These are phyloP conservation scores for Nannoperca australis DNA, from an alignment of 2,797 vertebrate species.

Conservation along the genomic window DNA sequence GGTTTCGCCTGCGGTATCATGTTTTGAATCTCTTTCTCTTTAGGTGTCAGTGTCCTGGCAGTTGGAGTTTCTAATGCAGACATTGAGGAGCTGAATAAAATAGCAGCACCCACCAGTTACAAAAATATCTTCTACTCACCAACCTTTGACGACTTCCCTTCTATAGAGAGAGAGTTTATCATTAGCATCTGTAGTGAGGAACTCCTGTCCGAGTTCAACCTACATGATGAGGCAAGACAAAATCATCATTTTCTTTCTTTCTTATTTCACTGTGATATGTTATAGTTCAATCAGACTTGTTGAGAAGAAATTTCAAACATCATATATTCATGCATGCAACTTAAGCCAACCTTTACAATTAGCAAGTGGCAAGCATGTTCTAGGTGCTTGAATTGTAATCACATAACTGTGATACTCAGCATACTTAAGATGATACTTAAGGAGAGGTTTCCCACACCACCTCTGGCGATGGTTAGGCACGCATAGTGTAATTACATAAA, in stretches of 20 bases:
- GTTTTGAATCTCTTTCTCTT: slow-evolving; percentile 3
- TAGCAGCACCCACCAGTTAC: slow-evolving; percentile 85
- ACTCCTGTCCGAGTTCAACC: slow-evolving; percentile 74
- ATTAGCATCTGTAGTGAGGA: slow-evolving; percentile 85
- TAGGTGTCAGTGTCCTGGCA: slow-evolving; percentile 89
- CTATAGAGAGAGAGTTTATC: slow-evolving; percentile 89
- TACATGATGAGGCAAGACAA: slow-evolving; percentile 76
- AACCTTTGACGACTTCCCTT: slow-evolving; percentile 89
- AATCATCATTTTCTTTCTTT: not conserved
- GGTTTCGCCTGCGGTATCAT: not conserved
- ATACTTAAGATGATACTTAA: not conserved
- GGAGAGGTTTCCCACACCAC: not conserved
- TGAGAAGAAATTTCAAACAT: not conserved
- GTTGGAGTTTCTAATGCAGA: slow-evolving; percentile 90
- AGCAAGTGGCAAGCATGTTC: not conserved
- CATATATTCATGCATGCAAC: not conserved
- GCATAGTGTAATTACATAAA: not conserved
- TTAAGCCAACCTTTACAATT: not conserved
- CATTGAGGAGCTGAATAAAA: slow-evolving; percentile 84
- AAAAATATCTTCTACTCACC: slow-evolving; percentile 87
- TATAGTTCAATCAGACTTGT: not conserved
- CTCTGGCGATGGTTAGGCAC: not conserved
- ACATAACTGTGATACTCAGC: not conserved
- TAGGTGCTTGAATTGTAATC: not conserved
- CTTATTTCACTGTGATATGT: not conserved